Percentiles rank a stretch among this genome's conserved stretches.
Evolutionary conservation across 2,888 invertebrate species (phyloP).

Genomic region (Euzophera pinguis): DNA sequence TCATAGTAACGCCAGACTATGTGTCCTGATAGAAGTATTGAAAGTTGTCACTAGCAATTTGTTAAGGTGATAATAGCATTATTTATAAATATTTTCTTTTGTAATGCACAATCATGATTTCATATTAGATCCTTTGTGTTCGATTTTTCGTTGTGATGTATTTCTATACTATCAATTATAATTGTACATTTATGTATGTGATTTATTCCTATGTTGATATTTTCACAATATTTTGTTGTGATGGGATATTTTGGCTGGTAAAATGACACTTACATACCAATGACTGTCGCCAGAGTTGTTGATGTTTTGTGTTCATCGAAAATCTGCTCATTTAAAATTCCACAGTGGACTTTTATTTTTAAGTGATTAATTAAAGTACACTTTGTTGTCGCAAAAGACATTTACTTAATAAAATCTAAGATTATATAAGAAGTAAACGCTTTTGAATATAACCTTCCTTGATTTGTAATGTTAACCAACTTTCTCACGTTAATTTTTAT

Average conservation of each 20-base stretch:
- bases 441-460: slow-evolving; percentile 72
- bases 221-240: slow-evolving; percentile 61
- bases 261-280: slow-evolving; percentile 22
- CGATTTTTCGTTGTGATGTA: slow-evolving; percentile 49
- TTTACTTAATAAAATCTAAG: slow-evolving; percentile 67
- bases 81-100: slow-evolving; percentile 56
- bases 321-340: slow-evolving; percentile 52
- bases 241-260: slow-evolving; percentile 35
- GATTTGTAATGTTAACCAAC: slow-evolving; percentile 75
- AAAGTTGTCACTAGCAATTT: slow-evolving; percentile 39
- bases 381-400: slow-evolving; percentile 71
- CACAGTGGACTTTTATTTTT: slow-evolving; percentile 57
- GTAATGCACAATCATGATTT: slow-evolving; percentile 71
- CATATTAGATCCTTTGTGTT: slow-evolving; percentile 48
- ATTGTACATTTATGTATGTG: slow-evolving; percentile 63
- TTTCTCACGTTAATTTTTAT: slow-evolving; percentile 73
- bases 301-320: slow-evolving; percentile 30
- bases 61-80: slow-evolving; percentile 71
- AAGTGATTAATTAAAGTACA: slow-evolving; percentile 69
- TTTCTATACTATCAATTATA: slow-evolving; percentile 36
- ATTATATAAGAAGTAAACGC: slow-evolving; percentile 67
- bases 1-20: slow-evolving; percentile 62
- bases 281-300: slow-evolving; percentile 64
- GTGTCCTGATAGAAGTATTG: slow-evolving; percentile 30
- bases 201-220: slow-evolving; percentile 53